Conservation (phyloP, 23 tunicate species). For the Halocynthia roretzi region DNA sequence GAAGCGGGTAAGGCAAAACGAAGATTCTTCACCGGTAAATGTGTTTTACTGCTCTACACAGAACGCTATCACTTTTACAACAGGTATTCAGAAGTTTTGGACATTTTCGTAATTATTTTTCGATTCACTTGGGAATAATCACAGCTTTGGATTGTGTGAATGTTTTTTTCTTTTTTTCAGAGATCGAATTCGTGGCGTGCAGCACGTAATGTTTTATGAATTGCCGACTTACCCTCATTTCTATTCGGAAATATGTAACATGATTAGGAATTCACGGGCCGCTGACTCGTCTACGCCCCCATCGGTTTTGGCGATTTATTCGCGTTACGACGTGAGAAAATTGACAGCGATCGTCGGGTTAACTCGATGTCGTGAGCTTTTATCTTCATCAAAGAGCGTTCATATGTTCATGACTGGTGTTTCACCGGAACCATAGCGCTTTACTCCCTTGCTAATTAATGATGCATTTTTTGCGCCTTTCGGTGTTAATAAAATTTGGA, state of each 20-base stretch:
- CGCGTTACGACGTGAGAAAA: slow-evolving; percentile 49
- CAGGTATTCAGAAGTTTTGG: neutral
- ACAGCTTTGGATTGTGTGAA: too few species aligned
- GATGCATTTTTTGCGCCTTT: too few species aligned
- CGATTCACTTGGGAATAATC: too few species aligned
- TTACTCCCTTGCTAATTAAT: too few species aligned
- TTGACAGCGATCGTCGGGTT: slow-evolving; percentile 43
- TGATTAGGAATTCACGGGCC: slow-evolving; percentile 21
- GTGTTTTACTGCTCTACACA: slow-evolving; percentile 63
- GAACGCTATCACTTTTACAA: slow-evolving; percentile 93
- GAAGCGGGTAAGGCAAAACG: slow-evolving; percentile 51
- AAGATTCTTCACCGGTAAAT: slow-evolving; percentile 48
- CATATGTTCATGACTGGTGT: slow-evolving; percentile 65
- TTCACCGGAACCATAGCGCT: too few species aligned
- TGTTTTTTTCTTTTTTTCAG: neutral
- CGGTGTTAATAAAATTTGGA: too few species aligned
- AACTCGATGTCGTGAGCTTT: slow-evolving; percentile 26
- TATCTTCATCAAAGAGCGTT: slow-evolving; percentile 35
- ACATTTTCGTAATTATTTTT: too few species aligned
- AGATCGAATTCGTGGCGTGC: slow-evolving; percentile 48
- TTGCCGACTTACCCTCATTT: slow-evolving; percentile 83
- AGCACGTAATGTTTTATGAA: slow-evolving; percentile 63
- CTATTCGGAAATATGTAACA: slow-evolving; percentile 79
- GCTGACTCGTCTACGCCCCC: slow-evolving; percentile 16
- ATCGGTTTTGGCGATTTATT: slow-evolving; percentile 37